These are phyloP conservation scores for Chrysaora quinquecirrha DNA, from an alignment of 30 jellyfish, hydroid and myxozoan species.

Conservation along the genomic window DNA sequence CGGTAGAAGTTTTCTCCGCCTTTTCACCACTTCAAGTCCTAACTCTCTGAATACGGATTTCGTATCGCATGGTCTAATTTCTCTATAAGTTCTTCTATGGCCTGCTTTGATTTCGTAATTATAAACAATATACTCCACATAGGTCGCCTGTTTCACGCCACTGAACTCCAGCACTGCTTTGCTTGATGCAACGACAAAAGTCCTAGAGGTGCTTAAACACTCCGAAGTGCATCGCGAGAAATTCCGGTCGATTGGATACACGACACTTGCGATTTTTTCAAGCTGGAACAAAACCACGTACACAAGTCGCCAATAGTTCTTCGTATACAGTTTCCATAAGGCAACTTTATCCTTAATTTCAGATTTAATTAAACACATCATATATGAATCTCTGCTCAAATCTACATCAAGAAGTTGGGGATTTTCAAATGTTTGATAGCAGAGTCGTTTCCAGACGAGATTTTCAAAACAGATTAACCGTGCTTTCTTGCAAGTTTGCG, in stretches of 20 bases:
- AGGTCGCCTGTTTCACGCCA: conserved; percentile 49
- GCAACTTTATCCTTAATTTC: neutral
- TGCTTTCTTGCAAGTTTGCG: conserved; percentile 52
- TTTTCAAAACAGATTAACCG: conserved; percentile 33
- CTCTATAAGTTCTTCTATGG: conserved; percentile 43
- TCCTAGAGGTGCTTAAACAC: conserved; percentile 28
- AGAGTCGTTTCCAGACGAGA: conserved; percentile 50
- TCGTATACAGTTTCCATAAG: neutral
- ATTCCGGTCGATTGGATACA: conserved; percentile 29
- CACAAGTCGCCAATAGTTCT: conserved; percentile 51
- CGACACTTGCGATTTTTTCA: conserved; percentile 67
- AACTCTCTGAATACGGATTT: conserved; percentile 3
- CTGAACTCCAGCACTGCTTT: conserved; percentile 21
- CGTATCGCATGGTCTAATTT: conserved; percentile 26
- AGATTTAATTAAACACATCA: neutral
- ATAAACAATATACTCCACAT: conserved; percentile 56
- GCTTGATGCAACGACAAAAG: conserved; percentile 9
- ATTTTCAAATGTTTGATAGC: conserved; percentile 48
- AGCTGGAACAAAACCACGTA: conserved; percentile 30
- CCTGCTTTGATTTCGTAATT: conserved; percentile 24
- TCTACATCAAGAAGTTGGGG: conserved; percentile 48
- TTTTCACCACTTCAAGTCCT: conserved; percentile 32
- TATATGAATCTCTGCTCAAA: neutral
- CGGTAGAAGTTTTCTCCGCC: conserved; percentile 33
- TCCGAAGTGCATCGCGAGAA: conserved; percentile 45